Base-by-base conservation (phyloP, 2,888 invertebrate species). In the Drosophila barbarae region DNA sequence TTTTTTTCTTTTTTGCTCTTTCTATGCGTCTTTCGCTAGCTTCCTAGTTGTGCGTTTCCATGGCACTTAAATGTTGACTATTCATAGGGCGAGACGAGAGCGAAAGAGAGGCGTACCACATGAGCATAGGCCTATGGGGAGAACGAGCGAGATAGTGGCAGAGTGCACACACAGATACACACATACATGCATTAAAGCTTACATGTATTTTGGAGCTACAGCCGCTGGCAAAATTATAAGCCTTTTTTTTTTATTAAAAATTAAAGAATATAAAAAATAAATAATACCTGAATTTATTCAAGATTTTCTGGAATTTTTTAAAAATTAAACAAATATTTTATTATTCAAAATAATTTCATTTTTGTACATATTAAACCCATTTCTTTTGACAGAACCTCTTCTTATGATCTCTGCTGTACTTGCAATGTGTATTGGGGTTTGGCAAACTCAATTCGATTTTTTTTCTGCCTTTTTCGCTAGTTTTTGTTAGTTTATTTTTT, bases 361-460 rank as follows among this genome's bases (percentile, higher is more conserved):
- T 41, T 21, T 34, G 0, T 35, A 5, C 7, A n/a, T n/a, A 49
- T 21, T 49, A 23, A 26, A 42, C 7, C 0, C 0, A 23, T 2
- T 39, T 12, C 2, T 12, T 3, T 0, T 38, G 10, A 13, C 7
- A 7, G 7, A 1, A 15, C 3, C 12, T 46, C 38, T 9, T n/a
- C 3, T 18, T 6, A n/a, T 39, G 38, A 10, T 6, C 28, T 2
- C 38, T 26, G n/a, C 58, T 47, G 58, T 68, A 46, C 46, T 9
- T 68, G 69, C 68, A 68, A 60, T 54, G 38, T 35, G 21, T 63
- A 46, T 61, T 53, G 46, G 51, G 63, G 63, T 61, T 63, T 63
- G 61, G 61, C 63, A 61, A 63, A 63, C 42, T 52, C 42, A 36
- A 61, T 61, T 51, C 46, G 18, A 28, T 21, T 34, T 44, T 63